Evolutionary conservation across 2,113 vertebrate species (phyloP).

Genomic region (Sander lucioperca): DNA sequence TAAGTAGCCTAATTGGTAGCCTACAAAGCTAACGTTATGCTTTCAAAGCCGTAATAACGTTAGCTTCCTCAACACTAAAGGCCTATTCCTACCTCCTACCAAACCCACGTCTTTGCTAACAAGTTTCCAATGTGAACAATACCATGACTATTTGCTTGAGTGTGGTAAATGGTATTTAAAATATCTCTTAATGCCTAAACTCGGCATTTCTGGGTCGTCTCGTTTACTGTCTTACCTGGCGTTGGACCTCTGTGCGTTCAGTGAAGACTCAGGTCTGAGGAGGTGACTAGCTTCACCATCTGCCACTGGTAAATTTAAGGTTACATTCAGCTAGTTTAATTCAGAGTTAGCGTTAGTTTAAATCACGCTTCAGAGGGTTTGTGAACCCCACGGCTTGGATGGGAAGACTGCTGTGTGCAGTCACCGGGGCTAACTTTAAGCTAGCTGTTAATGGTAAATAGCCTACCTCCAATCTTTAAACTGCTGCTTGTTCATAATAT

Average conservation of each 20-base stretch:
- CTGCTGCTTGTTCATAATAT: background rate
- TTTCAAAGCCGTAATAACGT: too few species aligned
- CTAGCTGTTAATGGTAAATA: background rate
- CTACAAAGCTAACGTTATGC: too few species aligned
- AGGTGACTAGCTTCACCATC: background rate
- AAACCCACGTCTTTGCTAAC: background rate
- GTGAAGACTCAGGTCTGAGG: background rate
- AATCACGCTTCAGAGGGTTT: too few species aligned
- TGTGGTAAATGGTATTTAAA: too few species aligned
- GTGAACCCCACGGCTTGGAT: background rate
- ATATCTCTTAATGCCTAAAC: background rate
- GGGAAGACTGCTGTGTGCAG: background rate
- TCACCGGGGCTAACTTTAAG: background rate
- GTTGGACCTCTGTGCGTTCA: background rate
- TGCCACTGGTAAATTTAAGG: too few species aligned
- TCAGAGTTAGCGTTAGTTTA: too few species aligned
- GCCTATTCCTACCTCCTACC: background rate
- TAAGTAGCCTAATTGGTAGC: too few species aligned
- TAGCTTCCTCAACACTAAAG: too few species aligned
- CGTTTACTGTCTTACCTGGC: background rate
- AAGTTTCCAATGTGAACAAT: background rate
- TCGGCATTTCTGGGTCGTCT: background rate
- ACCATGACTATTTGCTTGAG: background rate
- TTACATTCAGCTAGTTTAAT: too few species aligned
- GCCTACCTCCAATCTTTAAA: background rate